phyloP scores from a whole-genome alignment of 1,140 invertebrate species.

The Polypedilum vanderplanki region DNA sequence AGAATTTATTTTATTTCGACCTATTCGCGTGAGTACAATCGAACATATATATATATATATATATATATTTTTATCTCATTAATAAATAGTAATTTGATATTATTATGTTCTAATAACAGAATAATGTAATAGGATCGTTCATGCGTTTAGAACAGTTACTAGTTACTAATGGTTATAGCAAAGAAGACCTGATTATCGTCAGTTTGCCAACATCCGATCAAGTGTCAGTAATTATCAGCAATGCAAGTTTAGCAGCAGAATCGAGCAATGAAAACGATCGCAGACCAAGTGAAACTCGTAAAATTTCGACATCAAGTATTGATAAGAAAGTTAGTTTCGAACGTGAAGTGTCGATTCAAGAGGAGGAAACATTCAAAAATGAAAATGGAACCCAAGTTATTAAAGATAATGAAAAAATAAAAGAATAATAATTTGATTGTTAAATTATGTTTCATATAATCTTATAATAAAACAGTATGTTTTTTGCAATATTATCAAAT shows the following conservation, averaged over 20 bases:
- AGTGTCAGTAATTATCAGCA: constrained; percentile 79
- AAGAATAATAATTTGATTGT: too few relatives aligned
- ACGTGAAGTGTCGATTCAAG: background rate
- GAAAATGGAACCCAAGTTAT: too few relatives aligned
- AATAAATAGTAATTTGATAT: background rate
- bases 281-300: background rate
- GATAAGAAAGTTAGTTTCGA: constrained; percentile 24
- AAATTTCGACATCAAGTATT: constrained; percentile 25
- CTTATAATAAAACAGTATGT: too few relatives aligned
- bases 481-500: too few relatives aligned
- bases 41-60: too few relatives aligned
- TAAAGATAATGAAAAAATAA: too few relatives aligned
- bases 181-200: constrained; percentile 75
- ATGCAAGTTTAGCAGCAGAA: constrained; percentile 54
- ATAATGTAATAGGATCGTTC: constrained; percentile 80
- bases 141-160: constrained; percentile 74
- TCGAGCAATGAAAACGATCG: background rate
- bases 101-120: constrained; percentile 56
- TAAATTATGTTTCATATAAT: too few relatives aligned
- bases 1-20: constrained; percentile 90
- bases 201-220: constrained; percentile 87
- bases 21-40: constrained; percentile 66
- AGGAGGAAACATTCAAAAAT: background rate
- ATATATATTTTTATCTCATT: too few relatives aligned
- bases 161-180: constrained; percentile 60